phyloP scores from a whole-genome alignment of 2,888 invertebrate species.

The Drosophila flavopinicola region DNA sequence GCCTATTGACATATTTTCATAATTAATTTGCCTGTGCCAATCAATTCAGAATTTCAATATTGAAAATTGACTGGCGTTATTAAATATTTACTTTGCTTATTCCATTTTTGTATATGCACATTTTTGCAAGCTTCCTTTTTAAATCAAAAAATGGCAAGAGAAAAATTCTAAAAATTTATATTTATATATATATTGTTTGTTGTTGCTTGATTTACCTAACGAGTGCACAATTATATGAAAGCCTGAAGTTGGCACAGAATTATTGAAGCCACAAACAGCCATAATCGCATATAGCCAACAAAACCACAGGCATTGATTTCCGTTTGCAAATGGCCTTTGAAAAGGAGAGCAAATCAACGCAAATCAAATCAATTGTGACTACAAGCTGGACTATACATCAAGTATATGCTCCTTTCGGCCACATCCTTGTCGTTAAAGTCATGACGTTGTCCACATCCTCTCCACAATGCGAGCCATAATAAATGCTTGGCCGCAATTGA shows the following conservation, averaged over 20 bases:
- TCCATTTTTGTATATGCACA: too few relatives aligned
- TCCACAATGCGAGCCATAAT: constrained; percentile 17
- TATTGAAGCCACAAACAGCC: too few relatives aligned
- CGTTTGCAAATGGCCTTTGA: neutral
- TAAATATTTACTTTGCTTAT: too few relatives aligned
- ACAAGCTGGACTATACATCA: constrained; percentile 21
- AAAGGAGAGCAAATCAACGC: constrained; percentile 27
- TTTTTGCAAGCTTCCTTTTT: too few relatives aligned
- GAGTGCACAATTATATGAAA: too few relatives aligned
- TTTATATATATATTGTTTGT: too few relatives aligned
- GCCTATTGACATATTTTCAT: neutral
- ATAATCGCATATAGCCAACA: neutral
- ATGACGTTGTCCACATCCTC: constrained; percentile 1
- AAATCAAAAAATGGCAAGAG: too few relatives aligned
- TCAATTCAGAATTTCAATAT: neutral
- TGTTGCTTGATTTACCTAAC: too few relatives aligned
- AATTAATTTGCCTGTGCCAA: neutral
- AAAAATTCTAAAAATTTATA: too few relatives aligned
- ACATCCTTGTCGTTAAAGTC: constrained; percentile 6
- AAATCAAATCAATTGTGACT: constrained; percentile 26
- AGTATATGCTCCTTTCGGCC: neutral
- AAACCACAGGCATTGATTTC: neutral
- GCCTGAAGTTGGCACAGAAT: too few relatives aligned
- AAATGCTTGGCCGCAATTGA: constrained; percentile 32
- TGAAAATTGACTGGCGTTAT: too few relatives aligned